These are phyloP conservation scores for Acropora yongei DNA, from an alignment of 64 coral and sea anemone genomes.

Conservation along the genomic window DNA sequence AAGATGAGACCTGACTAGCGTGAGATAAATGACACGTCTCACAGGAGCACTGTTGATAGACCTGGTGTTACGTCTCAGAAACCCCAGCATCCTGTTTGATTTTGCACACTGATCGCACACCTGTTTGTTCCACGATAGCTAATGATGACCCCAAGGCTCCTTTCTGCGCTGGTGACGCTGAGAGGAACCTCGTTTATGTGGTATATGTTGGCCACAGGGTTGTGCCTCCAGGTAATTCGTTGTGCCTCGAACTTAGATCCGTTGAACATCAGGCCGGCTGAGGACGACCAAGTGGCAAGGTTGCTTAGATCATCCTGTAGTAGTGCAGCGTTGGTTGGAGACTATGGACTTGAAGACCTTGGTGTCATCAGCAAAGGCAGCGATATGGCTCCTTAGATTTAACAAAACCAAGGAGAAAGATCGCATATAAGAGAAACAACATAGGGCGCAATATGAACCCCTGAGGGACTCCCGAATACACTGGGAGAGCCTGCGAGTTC, in stretches of 20 bases:
- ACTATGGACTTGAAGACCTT: slow-evolving; percentile 27
- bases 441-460: slow-evolving; percentile 12
- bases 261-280: background rate
- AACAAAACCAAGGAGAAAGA: background rate
- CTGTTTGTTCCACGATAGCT: slow-evolving; percentile 38
- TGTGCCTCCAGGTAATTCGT: background rate
- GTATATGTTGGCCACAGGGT: background rate
- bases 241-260: slow-evolving; percentile 2
- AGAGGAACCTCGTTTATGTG: background rate
- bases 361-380: slow-evolving; percentile 36
- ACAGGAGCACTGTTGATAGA: slow-evolving; percentile 16
- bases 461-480: slow-evolving; percentile 22
- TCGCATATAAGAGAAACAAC: slow-evolving; percentile 16
- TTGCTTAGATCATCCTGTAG: slow-evolving; percentile 13
- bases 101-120: slow-evolving; percentile 20
- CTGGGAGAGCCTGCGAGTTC: slow-evolving; percentile 3
- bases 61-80: slow-evolving; percentile 25
- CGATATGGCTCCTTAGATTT: background rate
- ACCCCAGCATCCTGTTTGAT: slow-evolving; percentile 53
- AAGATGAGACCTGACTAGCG: slow-evolving; percentile 41
- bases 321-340: background rate
- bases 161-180: slow-evolving; percentile 2
- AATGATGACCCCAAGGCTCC: slow-evolving; percentile 8
- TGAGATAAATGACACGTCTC: slow-evolving; percentile 39
- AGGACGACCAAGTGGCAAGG: background rate